A percentile compares a stretch with the other conserved stretches of the same genome.
Conservation (phyloP, 2,797 vertebrate genomes). For the Thalassophryne amazonica region DNA sequence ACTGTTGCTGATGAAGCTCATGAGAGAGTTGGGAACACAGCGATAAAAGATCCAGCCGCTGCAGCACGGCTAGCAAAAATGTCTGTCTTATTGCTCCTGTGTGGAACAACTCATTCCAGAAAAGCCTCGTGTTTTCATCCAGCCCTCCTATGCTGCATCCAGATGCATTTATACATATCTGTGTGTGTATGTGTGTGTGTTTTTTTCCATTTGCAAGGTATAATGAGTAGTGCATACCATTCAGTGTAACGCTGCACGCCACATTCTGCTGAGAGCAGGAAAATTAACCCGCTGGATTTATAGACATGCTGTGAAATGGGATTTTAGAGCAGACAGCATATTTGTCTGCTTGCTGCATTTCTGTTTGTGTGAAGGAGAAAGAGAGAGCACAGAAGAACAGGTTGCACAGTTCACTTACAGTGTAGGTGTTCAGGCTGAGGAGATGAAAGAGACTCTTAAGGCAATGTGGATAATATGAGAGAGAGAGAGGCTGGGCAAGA, state of each 20-base stretch:
- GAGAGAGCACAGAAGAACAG: neutral
- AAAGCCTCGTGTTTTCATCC: too few relatives aligned
- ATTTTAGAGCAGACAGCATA: slow-evolving; percentile 41
- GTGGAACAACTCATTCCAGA: too few relatives aligned
- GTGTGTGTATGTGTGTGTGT: neutral
- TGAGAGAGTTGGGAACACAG: too few relatives aligned
- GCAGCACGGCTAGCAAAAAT: too few relatives aligned
- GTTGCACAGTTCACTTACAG: neutral
- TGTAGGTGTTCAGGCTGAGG: slow-evolving; percentile 19
- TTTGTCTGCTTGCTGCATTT: slow-evolving; percentile 25
- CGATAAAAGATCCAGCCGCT: too few relatives aligned
- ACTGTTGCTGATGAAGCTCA: too few relatives aligned
- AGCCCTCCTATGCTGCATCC: neutral
- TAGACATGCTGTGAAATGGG: slow-evolving; percentile 59
- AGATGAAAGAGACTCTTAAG: neutral
- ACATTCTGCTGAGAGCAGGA: slow-evolving; percentile 31
- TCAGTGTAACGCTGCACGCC: slow-evolving; percentile 20
- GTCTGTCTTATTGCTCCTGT: too few relatives aligned
- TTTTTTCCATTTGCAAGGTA: neutral
- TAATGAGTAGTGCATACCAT: slow-evolving; percentile 33
- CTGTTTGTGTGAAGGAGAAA: neutral
- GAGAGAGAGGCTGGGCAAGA: too few relatives aligned
- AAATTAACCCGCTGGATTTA: slow-evolving; percentile 42
- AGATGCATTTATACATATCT: neutral
- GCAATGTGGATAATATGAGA: neutral